Conservation (phyloP, 2,888 invertebrate species). For the Eupithecia abbreviata region DNA sequence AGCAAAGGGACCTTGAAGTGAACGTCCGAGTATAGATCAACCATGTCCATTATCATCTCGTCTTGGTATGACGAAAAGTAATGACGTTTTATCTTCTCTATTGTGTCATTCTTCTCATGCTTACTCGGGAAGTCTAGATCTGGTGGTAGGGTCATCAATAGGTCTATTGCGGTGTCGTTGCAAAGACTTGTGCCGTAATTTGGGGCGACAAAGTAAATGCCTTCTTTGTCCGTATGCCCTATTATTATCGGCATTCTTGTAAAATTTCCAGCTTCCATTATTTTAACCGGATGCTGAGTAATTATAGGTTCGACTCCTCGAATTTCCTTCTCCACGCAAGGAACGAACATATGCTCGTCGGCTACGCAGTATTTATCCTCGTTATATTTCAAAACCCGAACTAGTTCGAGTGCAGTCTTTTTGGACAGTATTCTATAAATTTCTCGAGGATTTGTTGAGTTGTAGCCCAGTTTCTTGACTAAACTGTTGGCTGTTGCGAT, state of each 20-base stretch:
- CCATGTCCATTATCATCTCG: slow-evolving; percentile 73
- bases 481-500: slow-evolving; percentile 65
- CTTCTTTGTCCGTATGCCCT: slow-evolving; percentile 74
- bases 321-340: slow-evolving; percentile 70
- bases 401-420: slow-evolving; percentile 62
- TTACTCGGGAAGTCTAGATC: slow-evolving; percentile 69
- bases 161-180: slow-evolving; percentile 52
- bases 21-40: slow-evolving; percentile 72
- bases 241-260: slow-evolving; percentile 77
- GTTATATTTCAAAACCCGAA: slow-evolving; percentile 60
- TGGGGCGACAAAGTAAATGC: slow-evolving; percentile 70
- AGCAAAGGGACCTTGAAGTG: slow-evolving; percentile 73
- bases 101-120: slow-evolving; percentile 61
- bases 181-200: slow-evolving; percentile 68
- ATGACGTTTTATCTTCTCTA: slow-evolving; percentile 57
- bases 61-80: slow-evolving; percentile 68
- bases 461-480: slow-evolving; percentile 69
- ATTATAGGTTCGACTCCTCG: slow-evolving; percentile 68
- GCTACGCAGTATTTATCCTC: slow-evolving; percentile 70
- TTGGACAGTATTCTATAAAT: slow-evolving; percentile 67
- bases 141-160: slow-evolving; percentile 56
- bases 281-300: slow-evolving; percentile 64
- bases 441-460: slow-evolving; percentile 67
- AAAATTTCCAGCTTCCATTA: slow-evolving; percentile 69
- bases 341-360: slow-evolving; percentile 67